These are phyloP conservation scores for Andrena camellia DNA, from an alignment of 2,888 invertebrate species.

Conservation along the genomic window DNA sequence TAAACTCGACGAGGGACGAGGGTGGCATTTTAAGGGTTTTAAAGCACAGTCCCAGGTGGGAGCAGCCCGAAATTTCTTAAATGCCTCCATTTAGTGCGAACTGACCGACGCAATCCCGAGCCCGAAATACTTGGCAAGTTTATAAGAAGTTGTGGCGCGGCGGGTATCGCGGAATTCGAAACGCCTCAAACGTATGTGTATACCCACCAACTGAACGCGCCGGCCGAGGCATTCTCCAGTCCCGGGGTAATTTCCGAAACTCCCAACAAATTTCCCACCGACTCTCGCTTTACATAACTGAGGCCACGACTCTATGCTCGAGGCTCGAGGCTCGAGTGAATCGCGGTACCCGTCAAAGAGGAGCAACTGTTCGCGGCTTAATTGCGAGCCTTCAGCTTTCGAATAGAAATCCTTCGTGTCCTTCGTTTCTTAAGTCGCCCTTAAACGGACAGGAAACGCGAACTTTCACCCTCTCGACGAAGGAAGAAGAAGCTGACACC, in stretches of 20 bases:
- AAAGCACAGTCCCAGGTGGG: neutral
- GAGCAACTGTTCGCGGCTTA: slow-evolving; percentile 61
- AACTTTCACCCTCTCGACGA: too few species aligned
- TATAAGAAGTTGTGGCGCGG: slow-evolving; percentile 41
- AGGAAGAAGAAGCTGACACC: too few species aligned
- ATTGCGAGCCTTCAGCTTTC: slow-evolving; percentile 41
- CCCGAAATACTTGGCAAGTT: slow-evolving; percentile 43
- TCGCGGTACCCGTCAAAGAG: slow-evolving; percentile 52
- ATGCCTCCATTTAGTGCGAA: neutral
- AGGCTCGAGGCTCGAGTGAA: slow-evolving; percentile 24
- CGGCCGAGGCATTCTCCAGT: slow-evolving; percentile 35
- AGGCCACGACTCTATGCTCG: slow-evolving; percentile 6
- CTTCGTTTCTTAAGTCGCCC: neutral
- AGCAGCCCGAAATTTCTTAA: slow-evolving; percentile 16
- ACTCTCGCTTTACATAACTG: slow-evolving; percentile 46
- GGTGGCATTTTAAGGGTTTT: neutral
- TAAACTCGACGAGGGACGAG: too few species aligned
- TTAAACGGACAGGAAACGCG: too few species aligned
- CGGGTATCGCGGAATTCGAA: slow-evolving; percentile 47
- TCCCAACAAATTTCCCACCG: slow-evolving; percentile 49
- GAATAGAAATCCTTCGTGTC: slow-evolving; percentile 60
- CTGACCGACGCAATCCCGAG: slow-evolving; percentile 23
- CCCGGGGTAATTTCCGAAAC: slow-evolving; percentile 48
- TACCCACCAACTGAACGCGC: neutral
- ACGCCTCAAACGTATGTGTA: slow-evolving; percentile 38